Conservation (phyloP, 2,888 invertebrate species). For the Matsumyia berberina region DNA sequence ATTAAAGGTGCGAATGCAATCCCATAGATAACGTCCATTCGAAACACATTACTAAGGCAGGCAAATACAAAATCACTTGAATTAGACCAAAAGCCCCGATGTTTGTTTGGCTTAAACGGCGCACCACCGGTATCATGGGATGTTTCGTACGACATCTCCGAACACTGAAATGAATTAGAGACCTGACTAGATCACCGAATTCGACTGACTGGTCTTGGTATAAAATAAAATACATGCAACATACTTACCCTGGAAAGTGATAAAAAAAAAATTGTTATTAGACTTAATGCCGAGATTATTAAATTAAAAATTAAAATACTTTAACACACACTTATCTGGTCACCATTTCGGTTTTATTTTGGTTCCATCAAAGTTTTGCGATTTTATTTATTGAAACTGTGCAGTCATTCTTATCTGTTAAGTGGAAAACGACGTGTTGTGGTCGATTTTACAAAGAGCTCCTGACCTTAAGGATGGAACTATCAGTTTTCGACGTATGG, state of each 20-base stretch:
- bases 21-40: conserved; percentile 51
- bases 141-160: conserved; percentile 50
- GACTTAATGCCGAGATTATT: neutral
- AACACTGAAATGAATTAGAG: conserved; percentile 1
- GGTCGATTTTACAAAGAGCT: too few species aligned
- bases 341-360: too few species aligned
- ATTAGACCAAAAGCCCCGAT: conserved; percentile 55
- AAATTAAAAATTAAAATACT: neutral
- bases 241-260: neutral
- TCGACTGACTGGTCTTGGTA: conserved; percentile 11
- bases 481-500: too few species aligned
- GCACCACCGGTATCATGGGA: conserved; percentile 44
- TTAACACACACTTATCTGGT: too few species aligned
- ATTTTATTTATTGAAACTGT: too few species aligned
- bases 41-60: conserved; percentile 49
- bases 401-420: too few species aligned
- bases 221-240: neutral
- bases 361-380: too few species aligned
- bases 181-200: conserved; percentile 26
- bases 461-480: too few species aligned
- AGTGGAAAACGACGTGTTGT: too few species aligned
- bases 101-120: conserved; percentile 65
- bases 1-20: conserved; percentile 18
- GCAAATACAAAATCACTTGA: conserved; percentile 50
- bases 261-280: too few species aligned